Evolutionary conservation across 1,140 invertebrate species (phyloP), one percentile per base, ranked within the genome.

Genomic region (Paramacrobiotus metropolitanus): DNA sequence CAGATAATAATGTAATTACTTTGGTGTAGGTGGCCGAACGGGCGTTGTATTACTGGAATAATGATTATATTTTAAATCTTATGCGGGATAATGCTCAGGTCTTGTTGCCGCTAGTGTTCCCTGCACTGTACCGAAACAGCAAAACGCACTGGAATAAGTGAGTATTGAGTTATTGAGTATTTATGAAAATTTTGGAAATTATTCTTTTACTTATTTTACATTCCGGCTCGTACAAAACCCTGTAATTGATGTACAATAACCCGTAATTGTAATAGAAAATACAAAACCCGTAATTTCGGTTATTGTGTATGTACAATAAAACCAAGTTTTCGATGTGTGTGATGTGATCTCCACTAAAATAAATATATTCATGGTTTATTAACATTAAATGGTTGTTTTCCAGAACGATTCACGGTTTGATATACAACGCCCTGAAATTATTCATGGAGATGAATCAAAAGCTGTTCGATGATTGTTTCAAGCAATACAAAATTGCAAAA

Each of bases 391-490:
- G 24, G 4, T 15, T 55, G 15, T 55, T 55, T 55, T 24, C 24
- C 28, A 55, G 48, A 24, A 55, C 48, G 24, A 55, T 55, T 24
- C 48, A 55, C 24, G 48, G 48, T 20, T 24, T 55, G 15, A 96
- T 98, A 66, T 98, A 99, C 74, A 98, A 98, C 79, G 93, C 93
- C 21, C 77, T 98, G 40, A 98, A 98, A 71, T 75, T 97, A 29
- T 95, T 98, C 71, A 99, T 97, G 92, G 93, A 98, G 75, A 97
- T 97, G 86, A 95, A 98, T 78, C 93, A 97, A 75, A 94, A 92
- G 72, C 77, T 98, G 21, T 98, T 98, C 73, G 91, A 98, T 71
- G 87, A 96, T 69, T 97, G 92, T 74, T 88, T 89, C 62, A 86
- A 94, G 71, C 87, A 93, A 69, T 95, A 89, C 72, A 86, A 87